A percentile compares a stretch with the other conserved stretches of the same genome.
phyloP scores from a whole-genome alignment of 2,113 vertebrate genomes.

The Oreocharis arfaki region DNA sequence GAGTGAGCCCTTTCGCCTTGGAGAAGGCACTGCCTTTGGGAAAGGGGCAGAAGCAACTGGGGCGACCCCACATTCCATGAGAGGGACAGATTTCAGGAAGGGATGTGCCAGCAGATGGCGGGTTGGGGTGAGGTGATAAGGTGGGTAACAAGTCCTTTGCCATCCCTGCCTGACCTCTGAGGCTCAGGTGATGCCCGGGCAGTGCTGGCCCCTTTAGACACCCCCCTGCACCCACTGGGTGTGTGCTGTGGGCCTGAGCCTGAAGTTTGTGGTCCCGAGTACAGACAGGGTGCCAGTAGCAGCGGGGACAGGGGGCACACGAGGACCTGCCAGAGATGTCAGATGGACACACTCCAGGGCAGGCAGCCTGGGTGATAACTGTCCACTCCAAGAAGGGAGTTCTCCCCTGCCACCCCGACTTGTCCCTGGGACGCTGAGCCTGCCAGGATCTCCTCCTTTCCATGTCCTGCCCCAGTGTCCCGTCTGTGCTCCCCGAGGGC shows the following conservation, averaged over 20 bases:
- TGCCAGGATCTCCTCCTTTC: not conserved
- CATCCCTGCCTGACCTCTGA: not conserved
- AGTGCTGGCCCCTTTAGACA: not conserved
- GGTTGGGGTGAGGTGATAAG: not conserved
- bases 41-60: not conserved
- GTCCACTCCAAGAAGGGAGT: not conserved
- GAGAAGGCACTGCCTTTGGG: not conserved
- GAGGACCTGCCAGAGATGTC: not conserved
- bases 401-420: not conserved
- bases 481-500: not conserved
- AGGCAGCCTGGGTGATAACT: not conserved
- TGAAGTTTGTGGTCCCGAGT: not conserved
- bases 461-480: not conserved
- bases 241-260: not conserved
- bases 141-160: not conserved
- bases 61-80: rapidly evolving
- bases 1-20: not conserved
- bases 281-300: not conserved
- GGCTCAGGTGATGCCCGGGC: rapidly evolving
- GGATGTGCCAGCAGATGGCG: not conserved
- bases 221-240: rapidly evolving
- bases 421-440: not conserved
- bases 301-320: rapidly evolving
- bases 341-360: not conserved
- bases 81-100: rapidly evolving